Evolutionary conservation across 2,888 invertebrate genomes (phyloP), one percentile per base, ranked within the genome.

Genomic region (Xestia ashworthii): DNA sequence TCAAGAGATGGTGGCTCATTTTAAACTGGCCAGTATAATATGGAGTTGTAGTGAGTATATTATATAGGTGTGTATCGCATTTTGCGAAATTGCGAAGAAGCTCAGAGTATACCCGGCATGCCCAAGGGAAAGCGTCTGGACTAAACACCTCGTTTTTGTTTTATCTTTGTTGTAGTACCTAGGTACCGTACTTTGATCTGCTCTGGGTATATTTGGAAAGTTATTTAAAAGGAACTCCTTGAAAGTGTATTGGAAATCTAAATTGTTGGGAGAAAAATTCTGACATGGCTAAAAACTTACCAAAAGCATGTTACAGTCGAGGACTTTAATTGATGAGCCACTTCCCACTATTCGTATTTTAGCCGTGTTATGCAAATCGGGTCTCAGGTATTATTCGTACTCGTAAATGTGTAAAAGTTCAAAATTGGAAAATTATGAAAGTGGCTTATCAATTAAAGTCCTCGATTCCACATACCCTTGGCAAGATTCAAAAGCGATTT

Each of bases 71-170:
- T 93, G 91, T 94, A 93, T 92, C 89, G 93, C 92, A 89, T 94
- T 95, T 95, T 94, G 94, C 93, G 95, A 95, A 96, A 95, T 95
- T 95, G 95, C 95, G 92, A 94, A 95, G 94, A 95, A 94, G 93
- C 93, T 90, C 91, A 85, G 90, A 92, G 86, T 90, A 87, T 91
- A 90, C 90, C 87, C 91, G 88, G 82, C 89, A 90, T 90, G 92
- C 95, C 94, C 95, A 91, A 89, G 95, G 95, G 95, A 95, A 91
- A 91, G 88, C 88, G 95, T 94, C 94, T 94, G 94, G 93, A 92
- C 96, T 95, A 94, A 95, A 95, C 95, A 95, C 94, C 93, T 94
- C 93, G 92, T 94, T 88, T 80, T 88, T 87, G 74, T 88, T 94
- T 88, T 87, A 83, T 89, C 89, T 92, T 91, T 92, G 81, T 80